Base-by-base conservation (phyloP, 2,888 invertebrate species). In the Drosophila melanocephala region DNA sequence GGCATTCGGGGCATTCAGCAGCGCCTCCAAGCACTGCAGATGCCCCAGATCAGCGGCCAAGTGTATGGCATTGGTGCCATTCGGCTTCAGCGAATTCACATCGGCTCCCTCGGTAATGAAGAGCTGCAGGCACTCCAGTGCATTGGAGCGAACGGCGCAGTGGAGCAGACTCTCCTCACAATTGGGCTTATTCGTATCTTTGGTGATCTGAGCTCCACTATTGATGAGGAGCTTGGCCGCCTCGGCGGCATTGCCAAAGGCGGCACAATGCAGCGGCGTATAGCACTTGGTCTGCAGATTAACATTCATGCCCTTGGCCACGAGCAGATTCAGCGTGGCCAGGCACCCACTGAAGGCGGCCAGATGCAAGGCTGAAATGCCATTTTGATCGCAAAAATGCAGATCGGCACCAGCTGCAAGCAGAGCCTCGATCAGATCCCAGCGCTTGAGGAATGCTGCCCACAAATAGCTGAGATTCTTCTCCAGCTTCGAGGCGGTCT, bases 221-320 rank as follows among this genome's bases (percentile, higher is more conserved):
- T 95, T 95, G 75, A 98, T 95, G 72, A 98, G 95, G 90, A 97
- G 95, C 93, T 96, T 96, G 65, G 97, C 96, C 19, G 97, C 97
- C 89, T 96, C 96, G 62, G 96, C 95, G 75, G 97, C 96, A 91
- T 98, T 97, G 19, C 98, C 97, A 93, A 97, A 97, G 39, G 98
- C 97, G 19, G 98, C 97, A 92, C 97, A 97, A 93, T 98, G 98
- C 70, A 98, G 95, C 1, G 98, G 97, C 55, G 96, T 96, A 92
- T 96, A 96, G 84, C 96, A 95, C 92, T 96, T 96, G 71, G 95
- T 95, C 90, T 95, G 95, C 60, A 95, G 94, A 93, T 96, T 96
- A 12, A 96, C 95, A 87, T 96, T 96, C 79, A 95, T 95, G 3
- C 96, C 96, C 85, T 95, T 95, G 35, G 95, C 93, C 56, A 97